Conservation (phyloP, 2,888 invertebrate genomes). For the Drosophila demipolita region DNA sequence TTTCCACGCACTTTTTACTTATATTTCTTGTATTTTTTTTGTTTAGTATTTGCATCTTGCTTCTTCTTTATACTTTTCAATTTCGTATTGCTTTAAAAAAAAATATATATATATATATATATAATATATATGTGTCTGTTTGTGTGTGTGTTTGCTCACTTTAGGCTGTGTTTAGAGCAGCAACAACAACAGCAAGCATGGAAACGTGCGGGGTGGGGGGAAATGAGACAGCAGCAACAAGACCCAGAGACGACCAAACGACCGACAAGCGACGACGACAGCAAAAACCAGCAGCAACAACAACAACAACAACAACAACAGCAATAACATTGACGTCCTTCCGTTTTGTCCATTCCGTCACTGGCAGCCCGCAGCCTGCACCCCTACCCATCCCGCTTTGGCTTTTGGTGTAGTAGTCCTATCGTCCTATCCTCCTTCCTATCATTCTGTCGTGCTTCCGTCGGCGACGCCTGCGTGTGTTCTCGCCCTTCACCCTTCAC, state of each 20-base stretch:
- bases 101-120: background rate
- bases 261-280: background rate
- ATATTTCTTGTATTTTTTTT: background rate
- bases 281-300: background rate
- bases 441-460: constrained; percentile 27
- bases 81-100: constrained; percentile 42
- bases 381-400: background rate
- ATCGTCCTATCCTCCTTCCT: background rate
- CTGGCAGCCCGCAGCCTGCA: constrained; percentile 5
- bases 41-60: background rate
- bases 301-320: constrained; percentile 6
- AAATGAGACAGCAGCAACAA: constrained; percentile 22
- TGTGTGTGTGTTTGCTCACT: constrained; percentile 46
- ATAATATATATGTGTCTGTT: background rate
- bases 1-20: background rate
- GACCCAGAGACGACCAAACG: constrained; percentile 29
- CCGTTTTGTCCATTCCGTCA: constrained; percentile 46
- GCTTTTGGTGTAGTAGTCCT: background rate
- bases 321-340: constrained; percentile 38
- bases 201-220: background rate
- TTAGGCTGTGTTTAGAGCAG: constrained; percentile 19
- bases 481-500: constrained; percentile 17
- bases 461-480: constrained; percentile 51
- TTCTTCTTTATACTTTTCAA: constrained; percentile 13
- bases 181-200: constrained; percentile 1